Evolutionary conservation across 2,797 vertebrate species (phyloP), one percentile per base, ranked within the genome.

Genomic region (Sciurus carolinensis): DNA sequence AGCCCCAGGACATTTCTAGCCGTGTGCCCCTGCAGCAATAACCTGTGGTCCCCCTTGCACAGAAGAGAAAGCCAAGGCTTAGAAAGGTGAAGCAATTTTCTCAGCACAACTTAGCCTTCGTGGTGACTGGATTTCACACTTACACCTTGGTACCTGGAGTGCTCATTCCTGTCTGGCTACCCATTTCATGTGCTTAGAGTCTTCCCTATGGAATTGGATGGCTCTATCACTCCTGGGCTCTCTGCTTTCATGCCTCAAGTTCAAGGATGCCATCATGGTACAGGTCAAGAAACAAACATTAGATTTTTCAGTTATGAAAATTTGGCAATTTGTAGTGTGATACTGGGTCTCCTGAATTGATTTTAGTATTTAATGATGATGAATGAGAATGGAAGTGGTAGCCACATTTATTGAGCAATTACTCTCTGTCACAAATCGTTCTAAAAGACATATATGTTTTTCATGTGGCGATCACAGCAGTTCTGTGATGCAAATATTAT

Each of bases 181-280:
- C 10, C 33, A 30, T 47, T 92, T 82, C 39, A 28, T 28, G 72
- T 39, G 7, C 54, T 77, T 69, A 92, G 3, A 4, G 22, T 73
- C 66, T 90, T 54, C 44, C 7, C 30, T 24, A 47, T 67, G 18
- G 20, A 83, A 59, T n/a, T 75, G 20, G 18, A 39, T 83, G 36
- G 76, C 50, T 81, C 62, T 20, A 42, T 44, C 47, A 36, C 5
- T 47, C 33, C 14, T 33, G n/a, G 1, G 50, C 75, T 90, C 7
- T 73, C 66, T 84, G 42, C 57, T 87, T 87, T 90, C 26, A 90
- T 4, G 47, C 7, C 30, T 90, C n/a, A 87, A 72, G 64, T 66
- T 77, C 72, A 83, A 84, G 24, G 15, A 42, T 50, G 15, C 47
- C 15, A 62, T n/a, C 17, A 6, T 28, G 10, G 0, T 30, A 75